phyloP scores from a whole-genome alignment of 2,797 vertebrate species.

The Pantherophis vulpinus region DNA sequence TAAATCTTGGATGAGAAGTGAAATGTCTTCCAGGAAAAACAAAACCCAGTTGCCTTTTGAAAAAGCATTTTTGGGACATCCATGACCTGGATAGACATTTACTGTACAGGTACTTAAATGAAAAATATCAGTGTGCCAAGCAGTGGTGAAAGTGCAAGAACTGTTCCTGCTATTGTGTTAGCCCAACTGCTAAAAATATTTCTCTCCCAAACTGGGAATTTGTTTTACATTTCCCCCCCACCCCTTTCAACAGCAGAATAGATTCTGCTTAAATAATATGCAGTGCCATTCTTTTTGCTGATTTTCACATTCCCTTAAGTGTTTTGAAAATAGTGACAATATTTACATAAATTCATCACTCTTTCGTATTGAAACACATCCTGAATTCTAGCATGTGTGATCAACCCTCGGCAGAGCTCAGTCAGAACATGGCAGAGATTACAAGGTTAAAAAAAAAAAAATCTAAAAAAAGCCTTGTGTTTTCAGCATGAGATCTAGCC shows the following conservation, averaged over 20 bases:
- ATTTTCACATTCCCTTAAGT: constrained; percentile 8
- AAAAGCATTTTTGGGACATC: neutral
- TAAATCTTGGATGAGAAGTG: neutral
- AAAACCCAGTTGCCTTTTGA: neutral
- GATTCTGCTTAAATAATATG: neutral
- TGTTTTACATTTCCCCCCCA: neutral
- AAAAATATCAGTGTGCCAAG: neutral
- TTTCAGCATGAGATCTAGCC: neutral
- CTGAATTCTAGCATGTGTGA: constrained; percentile 28
- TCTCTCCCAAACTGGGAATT: neutral
- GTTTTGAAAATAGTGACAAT: constrained; percentile 41
- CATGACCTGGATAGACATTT: neutral
- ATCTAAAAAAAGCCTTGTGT: neutral
- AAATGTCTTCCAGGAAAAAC: neutral
- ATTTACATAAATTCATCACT: constrained; percentile 36
- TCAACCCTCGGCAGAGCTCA: constrained; percentile 26
- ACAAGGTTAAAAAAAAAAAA: neutral
- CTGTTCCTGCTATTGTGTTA: neutral
- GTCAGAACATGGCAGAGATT: neutral
- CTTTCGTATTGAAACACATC: constrained; percentile 35
- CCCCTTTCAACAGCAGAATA: neutral
- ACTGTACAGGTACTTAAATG: neutral
- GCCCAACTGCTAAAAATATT: neutral
- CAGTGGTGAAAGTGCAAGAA: neutral
- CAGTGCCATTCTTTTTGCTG: neutral